These are phyloP conservation scores for Pardalotus punctatus DNA, from an alignment of 2,113 vertebrate species.

Conservation along the genomic window DNA sequence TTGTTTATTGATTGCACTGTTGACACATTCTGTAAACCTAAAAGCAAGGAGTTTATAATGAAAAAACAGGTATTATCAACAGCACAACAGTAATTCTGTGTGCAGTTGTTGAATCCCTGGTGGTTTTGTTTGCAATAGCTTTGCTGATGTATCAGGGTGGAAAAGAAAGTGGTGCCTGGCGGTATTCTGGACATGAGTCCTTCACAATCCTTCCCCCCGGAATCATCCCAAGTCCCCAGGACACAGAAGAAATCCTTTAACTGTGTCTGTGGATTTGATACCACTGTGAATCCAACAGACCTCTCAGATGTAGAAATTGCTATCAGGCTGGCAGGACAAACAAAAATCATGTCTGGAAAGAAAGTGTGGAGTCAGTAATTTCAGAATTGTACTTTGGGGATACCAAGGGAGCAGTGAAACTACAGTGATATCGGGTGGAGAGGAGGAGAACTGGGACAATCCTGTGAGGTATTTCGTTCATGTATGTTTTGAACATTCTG, in stretches of 20 bases:
- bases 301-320: not conserved
- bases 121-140: not conserved
- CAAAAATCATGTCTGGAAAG: not conserved
- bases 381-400: not conserved
- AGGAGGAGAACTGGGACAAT: not conserved
- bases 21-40: constrained; percentile 21
- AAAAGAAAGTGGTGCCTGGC: not conserved
- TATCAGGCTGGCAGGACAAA: not conserved
- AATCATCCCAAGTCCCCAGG: not conserved
- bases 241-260: not conserved
- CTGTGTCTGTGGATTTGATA: not conserved
- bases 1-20: constrained; percentile 32
- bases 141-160: not conserved
- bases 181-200: not conserved
- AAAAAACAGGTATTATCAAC: constrained; percentile 29
- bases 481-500: not conserved
- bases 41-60: constrained; percentile 35
- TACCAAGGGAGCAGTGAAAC: not conserved
- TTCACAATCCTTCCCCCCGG: not conserved
- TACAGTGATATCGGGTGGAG: not conserved
- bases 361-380: not conserved
- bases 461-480: not conserved
- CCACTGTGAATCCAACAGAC: not conserved
- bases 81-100: not conserved
- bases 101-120: not conserved